These are phyloP conservation scores for Lordiphosa fenestrarum DNA, from an alignment of 2,888 invertebrate genomes.

Conservation along the genomic window DNA sequence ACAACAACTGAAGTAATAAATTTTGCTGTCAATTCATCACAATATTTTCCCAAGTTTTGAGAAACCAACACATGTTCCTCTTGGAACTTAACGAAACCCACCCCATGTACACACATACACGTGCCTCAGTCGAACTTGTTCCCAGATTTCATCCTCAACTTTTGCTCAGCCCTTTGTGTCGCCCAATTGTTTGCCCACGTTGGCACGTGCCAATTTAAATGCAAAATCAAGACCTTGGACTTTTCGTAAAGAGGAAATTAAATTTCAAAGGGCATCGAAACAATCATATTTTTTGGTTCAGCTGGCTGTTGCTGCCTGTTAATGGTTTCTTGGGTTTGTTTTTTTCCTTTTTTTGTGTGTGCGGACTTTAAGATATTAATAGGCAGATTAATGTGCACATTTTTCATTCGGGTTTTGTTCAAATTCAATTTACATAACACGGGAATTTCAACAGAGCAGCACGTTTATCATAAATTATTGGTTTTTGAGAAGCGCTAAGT, in stretches of 20 bases:
- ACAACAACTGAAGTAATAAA: too few relatives aligned
- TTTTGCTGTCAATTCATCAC: too few relatives aligned
- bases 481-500: too few relatives aligned
- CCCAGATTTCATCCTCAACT: constrained; percentile 8
- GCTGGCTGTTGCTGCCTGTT: constrained; percentile 37
- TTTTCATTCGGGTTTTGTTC: neutral
- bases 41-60: too few relatives aligned
- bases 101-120: constrained; percentile 23
- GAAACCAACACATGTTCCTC: too few relatives aligned
- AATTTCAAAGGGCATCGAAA: constrained; percentile 59
- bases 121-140: constrained; percentile 22
- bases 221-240: constrained; percentile 52
- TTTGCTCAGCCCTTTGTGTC: constrained; percentile 20
- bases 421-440: too few relatives aligned
- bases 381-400: constrained; percentile 54
- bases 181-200: constrained; percentile 58
- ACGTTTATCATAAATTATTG: too few relatives aligned
- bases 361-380: constrained; percentile 56
- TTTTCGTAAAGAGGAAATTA: constrained; percentile 53
- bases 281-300: constrained; percentile 58
- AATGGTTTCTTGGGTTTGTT: constrained; percentile 31
- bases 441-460: too few relatives aligned
- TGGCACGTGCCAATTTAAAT: constrained; percentile 74
- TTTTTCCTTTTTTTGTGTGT: neutral
- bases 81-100: neutral